Conservation (phyloP, 1,140 invertebrate species). For the Thaumatotibia leucotreta region DNA sequence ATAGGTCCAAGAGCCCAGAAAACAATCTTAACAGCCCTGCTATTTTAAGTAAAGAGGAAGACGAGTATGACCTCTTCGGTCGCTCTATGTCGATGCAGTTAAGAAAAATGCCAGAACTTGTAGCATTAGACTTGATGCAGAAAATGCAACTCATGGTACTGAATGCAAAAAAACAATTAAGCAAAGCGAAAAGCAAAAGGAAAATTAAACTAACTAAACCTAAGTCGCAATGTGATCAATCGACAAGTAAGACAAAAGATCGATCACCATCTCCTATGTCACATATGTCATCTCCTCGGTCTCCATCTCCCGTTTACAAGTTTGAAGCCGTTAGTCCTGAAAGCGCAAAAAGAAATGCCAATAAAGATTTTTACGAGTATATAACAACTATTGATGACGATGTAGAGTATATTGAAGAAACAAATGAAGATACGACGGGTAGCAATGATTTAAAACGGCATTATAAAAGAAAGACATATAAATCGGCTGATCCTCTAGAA, state of each 20-base stretch:
- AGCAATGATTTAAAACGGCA: not conserved
- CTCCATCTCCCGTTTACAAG: not conserved
- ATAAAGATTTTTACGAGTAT: not conserved
- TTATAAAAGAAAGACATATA: not conserved
- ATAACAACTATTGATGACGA: not conserved
- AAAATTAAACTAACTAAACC: not conserved
- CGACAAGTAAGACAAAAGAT: not conserved
- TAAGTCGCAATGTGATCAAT: not conserved
- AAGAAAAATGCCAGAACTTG: conserved; percentile 2
- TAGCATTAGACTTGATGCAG: conserved; percentile 8
- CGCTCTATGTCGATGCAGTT: conserved; percentile 2
- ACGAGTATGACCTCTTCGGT: conserved; percentile 10
- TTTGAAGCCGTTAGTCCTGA: not conserved
- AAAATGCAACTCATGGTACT: conserved; percentile 10
- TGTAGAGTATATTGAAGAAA: not conserved
- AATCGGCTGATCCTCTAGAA: not conserved
- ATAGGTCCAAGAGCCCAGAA: not conserved
- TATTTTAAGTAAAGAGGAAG: not conserved
- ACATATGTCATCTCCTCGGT: not conserved
- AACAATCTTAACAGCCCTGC: not conserved
- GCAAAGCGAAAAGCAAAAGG: not conserved
- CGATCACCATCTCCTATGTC: not conserved
- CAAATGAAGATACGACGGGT: not conserved
- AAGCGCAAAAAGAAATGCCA: not conserved
- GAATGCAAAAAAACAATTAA: not conserved